Percentiles rank a stretch among this genome's conserved stretches.
phyloP scores from a whole-genome alignment of 2,888 invertebrate genomes.

The Rotaria sp. region DNA sequence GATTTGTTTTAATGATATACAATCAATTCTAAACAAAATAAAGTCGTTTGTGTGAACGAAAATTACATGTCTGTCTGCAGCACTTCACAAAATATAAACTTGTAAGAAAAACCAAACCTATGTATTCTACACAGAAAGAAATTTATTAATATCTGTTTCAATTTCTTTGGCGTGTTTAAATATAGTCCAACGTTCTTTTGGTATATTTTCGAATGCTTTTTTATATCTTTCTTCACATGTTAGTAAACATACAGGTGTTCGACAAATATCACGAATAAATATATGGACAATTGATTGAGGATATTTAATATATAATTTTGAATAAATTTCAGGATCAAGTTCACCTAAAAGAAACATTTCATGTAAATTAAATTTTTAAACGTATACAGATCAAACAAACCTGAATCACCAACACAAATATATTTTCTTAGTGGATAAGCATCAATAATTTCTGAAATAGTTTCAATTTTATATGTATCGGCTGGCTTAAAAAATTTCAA shows the following conservation, averaged over 20 bases:
- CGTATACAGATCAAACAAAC: too few species aligned
- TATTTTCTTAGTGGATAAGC: not conserved
- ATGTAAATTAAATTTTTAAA: too few species aligned
- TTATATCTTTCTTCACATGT: not conserved
- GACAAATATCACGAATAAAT: constrained; percentile 9
- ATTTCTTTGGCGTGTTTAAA: not conserved
- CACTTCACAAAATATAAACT: too few species aligned
- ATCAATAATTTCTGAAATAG: not conserved
- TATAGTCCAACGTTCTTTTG: not conserved
- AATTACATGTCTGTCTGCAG: too few species aligned
- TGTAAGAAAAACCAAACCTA: too few species aligned
- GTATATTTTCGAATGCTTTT: not conserved
- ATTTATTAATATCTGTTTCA: not conserved
- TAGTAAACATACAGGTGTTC: not conserved
- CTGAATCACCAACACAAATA: constrained; percentile 17
- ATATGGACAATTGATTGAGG: not conserved
- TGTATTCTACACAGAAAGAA: too few species aligned
- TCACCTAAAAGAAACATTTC: not conserved
- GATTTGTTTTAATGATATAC: too few species aligned
- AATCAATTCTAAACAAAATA: too few species aligned
- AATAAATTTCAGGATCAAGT: constrained; percentile 11
- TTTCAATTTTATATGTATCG: constrained; percentile 13
- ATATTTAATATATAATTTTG: not conserved
- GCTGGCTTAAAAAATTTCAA: not conserved
- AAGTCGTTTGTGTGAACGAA: too few species aligned